Evolutionary conservation across 1,140 invertebrate genomes (phyloP).

Genomic region (Neoseiulus cucumeris): DNA sequence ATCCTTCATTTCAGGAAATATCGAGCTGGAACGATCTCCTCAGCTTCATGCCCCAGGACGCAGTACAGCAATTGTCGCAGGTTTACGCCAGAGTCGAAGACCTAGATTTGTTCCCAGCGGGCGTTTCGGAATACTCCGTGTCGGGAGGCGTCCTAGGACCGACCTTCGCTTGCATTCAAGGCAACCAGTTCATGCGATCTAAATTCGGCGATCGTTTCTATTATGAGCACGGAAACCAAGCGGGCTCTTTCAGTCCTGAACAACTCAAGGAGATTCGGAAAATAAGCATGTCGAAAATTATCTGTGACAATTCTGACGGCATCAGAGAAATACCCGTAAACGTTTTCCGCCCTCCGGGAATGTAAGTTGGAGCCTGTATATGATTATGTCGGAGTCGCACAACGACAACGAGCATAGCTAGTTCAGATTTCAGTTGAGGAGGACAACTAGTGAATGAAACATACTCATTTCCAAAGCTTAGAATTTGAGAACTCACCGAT

Average conservation of each 20-base stretch:
- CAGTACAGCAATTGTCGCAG: neutral
- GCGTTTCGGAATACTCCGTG: slow-evolving; percentile 64
- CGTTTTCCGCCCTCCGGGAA: slow-evolving; percentile 20
- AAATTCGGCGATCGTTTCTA: slow-evolving; percentile 62
- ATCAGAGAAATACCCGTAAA: slow-evolving; percentile 28
- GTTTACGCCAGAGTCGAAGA: slow-evolving; percentile 27
- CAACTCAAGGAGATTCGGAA: slow-evolving; percentile 72
- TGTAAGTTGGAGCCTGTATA: too few relatives aligned
- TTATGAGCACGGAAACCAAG: slow-evolving; percentile 22
- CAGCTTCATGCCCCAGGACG: neutral
- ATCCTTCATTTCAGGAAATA: too few relatives aligned
- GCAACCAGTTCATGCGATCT: slow-evolving; percentile 72
- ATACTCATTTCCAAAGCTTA: too few relatives aligned
- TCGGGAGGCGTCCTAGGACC: slow-evolving; percentile 71
- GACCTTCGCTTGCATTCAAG: slow-evolving; percentile 66
- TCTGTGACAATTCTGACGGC: slow-evolving; percentile 64
- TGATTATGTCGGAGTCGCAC: too few relatives aligned
- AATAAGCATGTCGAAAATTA: slow-evolving; percentile 49
- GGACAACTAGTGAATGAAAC: too few relatives aligned
- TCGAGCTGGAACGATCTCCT: neutral
- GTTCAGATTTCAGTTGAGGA: too few relatives aligned
- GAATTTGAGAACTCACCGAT: too few relatives aligned
- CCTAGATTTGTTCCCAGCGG: slow-evolving; percentile 89
- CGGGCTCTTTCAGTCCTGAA: slow-evolving; percentile 24
- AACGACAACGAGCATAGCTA: too few relatives aligned